Base-by-base conservation (phyloP, 2,888 invertebrate genomes). In the Drosophila greeni region DNA sequence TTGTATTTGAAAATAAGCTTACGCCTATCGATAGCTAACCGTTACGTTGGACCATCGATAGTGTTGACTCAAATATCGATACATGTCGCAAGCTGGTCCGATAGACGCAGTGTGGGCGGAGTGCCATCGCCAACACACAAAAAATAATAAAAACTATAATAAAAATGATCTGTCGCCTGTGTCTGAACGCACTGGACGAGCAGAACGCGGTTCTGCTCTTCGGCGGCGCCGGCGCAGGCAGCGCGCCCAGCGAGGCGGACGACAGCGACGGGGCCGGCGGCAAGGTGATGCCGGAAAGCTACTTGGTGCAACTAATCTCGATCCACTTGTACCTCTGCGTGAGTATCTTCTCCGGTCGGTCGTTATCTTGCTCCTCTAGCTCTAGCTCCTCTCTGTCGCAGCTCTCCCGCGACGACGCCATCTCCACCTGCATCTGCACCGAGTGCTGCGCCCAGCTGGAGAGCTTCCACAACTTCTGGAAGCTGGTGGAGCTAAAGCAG, bases 321-420 rank as follows among this genome's bases (percentile, higher is more conserved):
- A 82, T 80, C 56, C 83, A 85, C 68, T 75, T 85, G 65, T 84
- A 85, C 71, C 80, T 85, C 47, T 77, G 85, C 57, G 85, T 85
- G 75, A 81, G 82, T 79, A 48, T 16, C 18, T 18, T 2, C 18
- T 4, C 24, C 11, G 5, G 26, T 26, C 16, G 26, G 24, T 9
- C 29, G 16, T 18, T 23, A 8, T 20, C 9, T 18, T n/a, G 7
- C 33, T n/a, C n/a, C 33, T 9, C 31, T n/a, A n/a, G n/a, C 9
- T 4, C 9, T 12, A 18, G 37, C 37, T 37, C 12, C 7, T 16
- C 42, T 20, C 9, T n/a, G 5, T 40, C 12, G 11, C 47, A 82
- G 82, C 72, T 82, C 8, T 81, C 78, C 5, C 70, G 72, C 40
- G 78, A 84, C 69, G 82, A 83, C 67, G 75, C 73, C 42, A 80